Evolutionary conservation across 1,140 invertebrate genomes (phyloP).

Genomic region (Ruditapes philippinarum): DNA sequence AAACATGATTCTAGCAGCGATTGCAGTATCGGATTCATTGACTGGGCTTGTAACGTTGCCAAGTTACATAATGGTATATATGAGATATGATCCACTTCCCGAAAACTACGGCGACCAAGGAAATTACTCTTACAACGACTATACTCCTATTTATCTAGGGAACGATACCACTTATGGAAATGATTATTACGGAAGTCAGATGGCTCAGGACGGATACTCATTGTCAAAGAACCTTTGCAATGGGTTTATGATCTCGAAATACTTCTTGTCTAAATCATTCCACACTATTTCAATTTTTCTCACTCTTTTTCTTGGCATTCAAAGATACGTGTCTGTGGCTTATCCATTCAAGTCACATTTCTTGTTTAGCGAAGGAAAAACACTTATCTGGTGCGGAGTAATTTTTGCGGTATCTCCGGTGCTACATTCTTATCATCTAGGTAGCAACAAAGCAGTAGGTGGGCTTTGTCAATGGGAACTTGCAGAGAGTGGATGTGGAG

Average conservation of each 20-base stretch:
- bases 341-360: constrained; percentile 11
- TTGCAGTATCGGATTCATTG: constrained; percentile 50
- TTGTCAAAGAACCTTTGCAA: constrained; percentile 3
- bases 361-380: neutral
- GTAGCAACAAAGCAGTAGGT: neutral
- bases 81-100: neutral
- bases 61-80: constrained; percentile 51
- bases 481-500: neutral
- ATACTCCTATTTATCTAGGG: neutral
- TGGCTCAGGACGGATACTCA: neutral
- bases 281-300: constrained; percentile 57
- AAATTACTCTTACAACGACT: neutral
- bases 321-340: constrained; percentile 6
- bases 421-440: constrained; percentile 40
- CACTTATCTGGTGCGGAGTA: neutral
- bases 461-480: constrained; percentile 46
- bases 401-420: constrained; percentile 6
- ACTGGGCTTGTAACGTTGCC: constrained; percentile 52
- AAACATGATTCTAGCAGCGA: constrained; percentile 45
- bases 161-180: neutral
- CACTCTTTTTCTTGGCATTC: constrained; percentile 50
- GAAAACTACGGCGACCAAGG: neutral
- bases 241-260: constrained; percentile 54
- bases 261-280: constrained; percentile 37
- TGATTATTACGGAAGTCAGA: neutral